Conservation (phyloP, 2,888 invertebrate genomes). For the Chironomus tentans region DNA sequence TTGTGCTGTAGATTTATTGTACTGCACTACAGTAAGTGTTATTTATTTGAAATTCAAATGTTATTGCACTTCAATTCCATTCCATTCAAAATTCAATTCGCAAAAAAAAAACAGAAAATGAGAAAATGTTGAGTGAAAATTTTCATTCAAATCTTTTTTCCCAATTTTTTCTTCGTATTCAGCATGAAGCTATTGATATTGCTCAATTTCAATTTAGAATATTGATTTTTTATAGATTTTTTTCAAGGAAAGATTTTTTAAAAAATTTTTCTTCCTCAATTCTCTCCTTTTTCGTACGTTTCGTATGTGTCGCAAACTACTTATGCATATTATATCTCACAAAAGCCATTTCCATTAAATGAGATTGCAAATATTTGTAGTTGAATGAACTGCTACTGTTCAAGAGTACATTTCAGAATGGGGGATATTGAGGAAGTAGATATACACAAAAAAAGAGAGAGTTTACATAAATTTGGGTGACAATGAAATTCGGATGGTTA, state of each 20-base stretch:
- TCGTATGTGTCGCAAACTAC: background rate
- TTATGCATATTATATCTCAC: too few species aligned
- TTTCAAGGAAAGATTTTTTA: background rate
- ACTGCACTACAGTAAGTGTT: background rate
- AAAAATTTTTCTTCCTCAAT: background rate
- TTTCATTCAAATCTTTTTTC: too few species aligned
- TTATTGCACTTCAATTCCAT: background rate
- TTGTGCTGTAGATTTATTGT: too few species aligned
- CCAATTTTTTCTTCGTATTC: too few species aligned
- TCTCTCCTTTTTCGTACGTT: background rate
- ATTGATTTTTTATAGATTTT: background rate
- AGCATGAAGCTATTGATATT: background rate
- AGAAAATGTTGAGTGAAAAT: background rate
- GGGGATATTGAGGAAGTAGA: too few species aligned
- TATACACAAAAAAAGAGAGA: too few species aligned
- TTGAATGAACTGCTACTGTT: background rate
- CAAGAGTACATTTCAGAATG: too few species aligned
- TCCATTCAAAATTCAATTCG: background rate
- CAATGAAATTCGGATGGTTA: too few species aligned
- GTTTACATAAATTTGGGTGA: too few species aligned
- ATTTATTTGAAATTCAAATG: background rate
- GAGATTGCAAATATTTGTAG: background rate
- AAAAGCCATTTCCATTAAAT: background rate
- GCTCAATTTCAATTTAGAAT: constrained; percentile 8
- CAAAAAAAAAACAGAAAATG: background rate